Evolutionary conservation across 2,888 invertebrate species (phyloP), one percentile per base, ranked within the genome.

Genomic region (Cordylochernes scorpioides): DNA sequence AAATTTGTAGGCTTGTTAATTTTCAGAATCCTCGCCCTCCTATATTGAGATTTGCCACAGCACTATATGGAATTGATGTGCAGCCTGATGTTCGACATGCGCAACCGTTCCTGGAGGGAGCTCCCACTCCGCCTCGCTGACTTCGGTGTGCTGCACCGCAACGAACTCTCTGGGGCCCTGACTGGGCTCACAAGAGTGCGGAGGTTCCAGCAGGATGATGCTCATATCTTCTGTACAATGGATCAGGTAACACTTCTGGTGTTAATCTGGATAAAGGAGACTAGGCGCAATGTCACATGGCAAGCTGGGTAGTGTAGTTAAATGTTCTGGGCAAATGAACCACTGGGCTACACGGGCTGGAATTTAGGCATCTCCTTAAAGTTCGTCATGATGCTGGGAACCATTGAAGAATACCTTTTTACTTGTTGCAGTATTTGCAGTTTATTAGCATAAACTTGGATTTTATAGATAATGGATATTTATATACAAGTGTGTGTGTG

Each of bases 181-280:
- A 77, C 80, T 28, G 97, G 97, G 0, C 62, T 97, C n/a, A 97
- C 91, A 2, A 60, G 91, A 36, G 86, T 86, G n/a, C 63, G 94
- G 0, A 65, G 97, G 30, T 99, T 99, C 64, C 91, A 94, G 49
- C 97, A 99, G 51, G 97, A 97, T 54, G 97, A 99, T 56, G 97
- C 94, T 13, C 97, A 97, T 47, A 91, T 97, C 31, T 97, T 99
- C 63, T 97, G 94, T 50, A 62, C 78, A 3, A 65, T 65, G 1
- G 74, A 77, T 30, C 64, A 63, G 52, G 58, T 61, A 32, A 17
- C 14, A 5, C 14, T 22, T 13, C n/a, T 19, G n/a, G n/a, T n/a
- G n/a, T n/a, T n/a, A n/a, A n/a, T n/a, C n/a, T n/a, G n/a, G n/a
- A n/a, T n/a, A n/a, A n/a, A n/a, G n/a, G n/a, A n/a, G n/a, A n/a